Conservation (phyloP, 2,113 vertebrate genomes). For the Cyanoramphus novaezelandiae region DNA sequence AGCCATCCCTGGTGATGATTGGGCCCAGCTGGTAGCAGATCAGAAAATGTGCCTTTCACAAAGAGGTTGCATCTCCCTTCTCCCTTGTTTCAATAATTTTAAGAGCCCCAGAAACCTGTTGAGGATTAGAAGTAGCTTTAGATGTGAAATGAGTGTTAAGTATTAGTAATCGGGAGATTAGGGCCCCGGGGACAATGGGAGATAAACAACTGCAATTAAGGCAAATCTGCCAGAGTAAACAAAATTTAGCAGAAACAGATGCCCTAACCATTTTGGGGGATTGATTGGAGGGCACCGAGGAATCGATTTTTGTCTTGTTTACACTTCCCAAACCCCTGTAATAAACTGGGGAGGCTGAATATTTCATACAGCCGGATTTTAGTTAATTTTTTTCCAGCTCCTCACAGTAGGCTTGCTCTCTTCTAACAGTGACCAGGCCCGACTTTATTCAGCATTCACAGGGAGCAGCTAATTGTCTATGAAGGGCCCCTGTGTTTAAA, state of each 20-base stretch:
- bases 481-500: constrained; percentile 84
- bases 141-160: constrained; percentile 89
- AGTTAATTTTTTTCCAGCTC: constrained; percentile 76
- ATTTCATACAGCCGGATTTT: constrained; percentile 80
- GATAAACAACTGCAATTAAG: constrained; percentile 89
- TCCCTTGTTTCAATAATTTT: constrained; percentile 70
- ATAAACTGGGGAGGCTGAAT: constrained; percentile 77
- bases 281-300: constrained; percentile 84
- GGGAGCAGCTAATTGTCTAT: constrained; percentile 86
- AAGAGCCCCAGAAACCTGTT: constrained; percentile 82
- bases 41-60: constrained; percentile 83
- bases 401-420: constrained; percentile 72
- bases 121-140: constrained; percentile 83
- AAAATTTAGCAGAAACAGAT: constrained; percentile 82
- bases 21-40: constrained; percentile 86
- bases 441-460: constrained; percentile 78
- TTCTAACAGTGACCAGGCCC: constrained; percentile 76
- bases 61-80: constrained; percentile 76
- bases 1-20: constrained; percentile 81
- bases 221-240: constrained; percentile 82
- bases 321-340: constrained; percentile 86
- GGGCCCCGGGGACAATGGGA: constrained; percentile 78
- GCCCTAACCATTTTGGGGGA: constrained; percentile 81
- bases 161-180: constrained; percentile 88
- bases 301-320: constrained; percentile 96